Base-by-base conservation (phyloP, 2,888 invertebrate genomes). In the Hecatera dysodea region DNA sequence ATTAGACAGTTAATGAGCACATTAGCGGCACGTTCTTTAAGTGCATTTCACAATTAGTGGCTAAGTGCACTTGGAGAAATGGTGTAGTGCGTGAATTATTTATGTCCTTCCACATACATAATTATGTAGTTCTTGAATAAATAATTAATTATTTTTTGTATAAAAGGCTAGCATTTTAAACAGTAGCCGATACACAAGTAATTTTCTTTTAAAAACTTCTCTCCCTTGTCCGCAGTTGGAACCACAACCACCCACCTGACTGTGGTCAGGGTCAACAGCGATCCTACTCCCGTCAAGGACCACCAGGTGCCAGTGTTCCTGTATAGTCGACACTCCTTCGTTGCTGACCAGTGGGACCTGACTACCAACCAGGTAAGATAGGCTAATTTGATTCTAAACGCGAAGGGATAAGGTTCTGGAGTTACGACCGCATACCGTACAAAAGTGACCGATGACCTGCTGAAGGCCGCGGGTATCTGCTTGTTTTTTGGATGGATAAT, bases 261-360 rank as follows among this genome's bases (percentile, higher is more conserved):
- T 85, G 97, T 98, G 53, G 97, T 98, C 29, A 95, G 97, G 63
- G 96, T 97, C 64, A 97, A 97, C 89, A 96, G 96, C 50, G 97
- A 98, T 89, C 98, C 98, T 0, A 96, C 97, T 24, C 96, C 97
- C 22, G 98, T 98, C 33, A 96, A 97, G 78, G 98, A 98, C 90
- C 97, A 98, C 90, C 97, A 98, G 91, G 98, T 98, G 1, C 98
- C 98, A 0, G 97, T 98, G 81, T 97, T 98, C 90, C 96, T 97
- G n/a, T 97, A 97, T 90, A 97, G 97, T 86, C 93, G 97, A 62
- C 96, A 97, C 78, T 96, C 96, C 57, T 97, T 97, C 87, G 96
- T 97, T 48, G 95, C 96, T 0, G 97, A 97, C 86, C 97, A 98
- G 85, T 98, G 98, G 98, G 98, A 98, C 91, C 96, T 98, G 67